Conservation (phyloP, 1,140 invertebrate species). For the Drosophila ironensis region DNA sequence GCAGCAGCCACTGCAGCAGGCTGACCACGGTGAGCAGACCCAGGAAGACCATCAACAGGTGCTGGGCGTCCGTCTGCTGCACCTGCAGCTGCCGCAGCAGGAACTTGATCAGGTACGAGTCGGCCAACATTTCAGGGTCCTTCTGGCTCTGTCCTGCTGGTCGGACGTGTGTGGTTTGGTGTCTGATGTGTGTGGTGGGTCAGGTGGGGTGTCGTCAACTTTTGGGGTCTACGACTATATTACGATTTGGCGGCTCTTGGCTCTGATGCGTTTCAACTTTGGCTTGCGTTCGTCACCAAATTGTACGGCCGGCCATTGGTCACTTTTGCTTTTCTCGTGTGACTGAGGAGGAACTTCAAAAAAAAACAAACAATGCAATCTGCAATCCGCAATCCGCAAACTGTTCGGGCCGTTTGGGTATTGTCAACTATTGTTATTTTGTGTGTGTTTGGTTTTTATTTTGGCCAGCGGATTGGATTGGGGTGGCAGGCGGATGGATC, state of each 20-base stretch:
- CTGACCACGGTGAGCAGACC: constrained; percentile 83
- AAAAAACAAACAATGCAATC: too few relatives aligned
- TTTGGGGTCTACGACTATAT: too few relatives aligned
- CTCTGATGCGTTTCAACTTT: neutral
- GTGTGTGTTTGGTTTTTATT: neutral
- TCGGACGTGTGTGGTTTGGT: neutral
- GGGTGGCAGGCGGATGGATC: neutral
- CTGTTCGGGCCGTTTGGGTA: constrained; percentile 5
- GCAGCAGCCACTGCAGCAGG: constrained; percentile 83
- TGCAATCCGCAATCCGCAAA: too few relatives aligned
- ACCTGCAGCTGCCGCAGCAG: constrained; percentile 65
- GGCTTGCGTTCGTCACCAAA: too few relatives aligned
- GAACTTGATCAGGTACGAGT: constrained; percentile 78
- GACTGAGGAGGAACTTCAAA: too few relatives aligned
- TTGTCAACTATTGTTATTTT: constrained; percentile 3
- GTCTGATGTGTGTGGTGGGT: too few relatives aligned
- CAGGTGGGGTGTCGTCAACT: too few relatives aligned
- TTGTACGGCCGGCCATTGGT: constrained; percentile 53
- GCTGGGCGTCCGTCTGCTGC: constrained; percentile 67
- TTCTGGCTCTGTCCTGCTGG: neutral
- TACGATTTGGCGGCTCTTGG: too few relatives aligned
- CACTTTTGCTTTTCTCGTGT: constrained; percentile 44
- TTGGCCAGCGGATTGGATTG: neutral
- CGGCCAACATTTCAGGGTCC: constrained; percentile 48
- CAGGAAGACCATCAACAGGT: constrained; percentile 84